These are phyloP conservation scores for Ictalurus furcatus DNA, from an alignment of 2,113 vertebrate species.

Conservation along the genomic window DNA sequence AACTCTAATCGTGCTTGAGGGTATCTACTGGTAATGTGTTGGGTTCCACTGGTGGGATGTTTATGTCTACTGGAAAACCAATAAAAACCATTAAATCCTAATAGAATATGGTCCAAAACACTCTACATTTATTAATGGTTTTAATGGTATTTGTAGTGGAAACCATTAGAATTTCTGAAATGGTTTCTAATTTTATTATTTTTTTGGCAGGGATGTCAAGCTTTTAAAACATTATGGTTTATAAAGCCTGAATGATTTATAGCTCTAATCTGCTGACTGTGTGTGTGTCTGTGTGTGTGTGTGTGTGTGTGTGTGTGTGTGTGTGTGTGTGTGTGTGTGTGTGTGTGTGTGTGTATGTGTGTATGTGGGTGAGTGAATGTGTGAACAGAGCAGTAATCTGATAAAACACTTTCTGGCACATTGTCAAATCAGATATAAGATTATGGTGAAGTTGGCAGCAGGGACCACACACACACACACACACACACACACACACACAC, in stretches of 20 bases:
- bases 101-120: too few relatives aligned
- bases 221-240: background rate
- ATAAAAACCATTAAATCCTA: too few relatives aligned
- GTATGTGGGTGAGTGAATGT: slow-evolving; percentile 1
- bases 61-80: too few relatives aligned
- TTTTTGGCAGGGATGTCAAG: too few relatives aligned
- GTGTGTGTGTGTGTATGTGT: slow-evolving; percentile 11
- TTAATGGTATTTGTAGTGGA: too few relatives aligned
- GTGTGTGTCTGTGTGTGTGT: slow-evolving; percentile 12
- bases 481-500: background rate
- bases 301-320: slow-evolving; percentile 16
- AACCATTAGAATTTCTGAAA: too few relatives aligned
- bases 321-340: slow-evolving; percentile 25
- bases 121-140: too few relatives aligned
- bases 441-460: background rate
- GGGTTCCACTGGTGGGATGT: too few relatives aligned
- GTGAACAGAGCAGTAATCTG: slow-evolving; percentile 55
- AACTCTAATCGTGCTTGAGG: too few relatives aligned
- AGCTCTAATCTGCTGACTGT: background rate
- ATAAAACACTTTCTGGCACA: slow-evolving; percentile 66
- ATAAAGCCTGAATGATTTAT: background rate
- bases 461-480: background rate
- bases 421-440: slow-evolving; percentile 55
- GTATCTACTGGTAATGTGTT: too few relatives aligned
- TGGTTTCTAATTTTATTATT: too few relatives aligned